Evolutionary conservation across 2,113 vertebrate genomes (phyloP).

Genomic region (Antidorcas marsupialis): DNA sequence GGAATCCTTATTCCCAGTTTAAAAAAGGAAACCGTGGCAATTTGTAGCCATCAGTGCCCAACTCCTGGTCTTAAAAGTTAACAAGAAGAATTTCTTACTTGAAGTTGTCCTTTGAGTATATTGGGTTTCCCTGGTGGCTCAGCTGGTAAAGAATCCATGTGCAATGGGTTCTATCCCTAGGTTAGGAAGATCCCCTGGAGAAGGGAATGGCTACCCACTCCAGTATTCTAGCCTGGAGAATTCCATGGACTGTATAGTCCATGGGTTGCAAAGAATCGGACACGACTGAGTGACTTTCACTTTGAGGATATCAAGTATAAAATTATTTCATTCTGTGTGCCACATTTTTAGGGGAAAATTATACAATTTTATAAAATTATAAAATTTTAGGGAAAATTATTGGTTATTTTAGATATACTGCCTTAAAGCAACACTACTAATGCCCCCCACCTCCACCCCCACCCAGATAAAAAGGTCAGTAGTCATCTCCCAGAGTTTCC

Average conservation of each 20-base stretch:
- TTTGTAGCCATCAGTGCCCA: background rate
- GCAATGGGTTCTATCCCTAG: background rate
- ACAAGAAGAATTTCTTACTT: background rate
- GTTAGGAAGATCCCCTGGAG: background rate
- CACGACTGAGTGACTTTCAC: background rate
- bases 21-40: background rate
- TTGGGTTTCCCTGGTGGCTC: background rate
- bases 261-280: background rate
- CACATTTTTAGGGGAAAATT: background rate
- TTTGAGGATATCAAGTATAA: background rate
- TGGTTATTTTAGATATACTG: background rate
- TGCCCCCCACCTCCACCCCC: background rate
- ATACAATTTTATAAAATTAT: background rate
- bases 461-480: background rate
- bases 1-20: background rate
- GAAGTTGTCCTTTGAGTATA: background rate
- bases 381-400: background rate
- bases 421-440: background rate
- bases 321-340: background rate
- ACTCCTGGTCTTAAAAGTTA: background rate
- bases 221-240: background rate
- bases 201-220: background rate
- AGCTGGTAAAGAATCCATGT: background rate
- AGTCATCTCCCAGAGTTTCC: background rate
- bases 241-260: background rate